Conservation (phyloP, 2,113 vertebrate genomes). For the Melanerpes formicivorus region DNA sequence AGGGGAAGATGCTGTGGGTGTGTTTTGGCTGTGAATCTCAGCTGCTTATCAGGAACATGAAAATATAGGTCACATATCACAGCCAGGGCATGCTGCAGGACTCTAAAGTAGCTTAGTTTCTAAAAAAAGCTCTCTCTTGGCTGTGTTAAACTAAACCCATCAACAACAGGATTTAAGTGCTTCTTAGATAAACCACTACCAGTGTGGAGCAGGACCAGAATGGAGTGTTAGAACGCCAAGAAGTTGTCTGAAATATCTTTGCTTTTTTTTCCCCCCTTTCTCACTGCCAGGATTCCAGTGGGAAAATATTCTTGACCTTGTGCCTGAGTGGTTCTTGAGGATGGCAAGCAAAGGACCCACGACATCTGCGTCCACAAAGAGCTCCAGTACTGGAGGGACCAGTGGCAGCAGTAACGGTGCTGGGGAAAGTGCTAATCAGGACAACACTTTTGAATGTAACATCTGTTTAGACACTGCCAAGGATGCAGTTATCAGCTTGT, state of each 20-base stretch:
- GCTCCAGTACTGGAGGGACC: constrained; percentile 79
- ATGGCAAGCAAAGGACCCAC: constrained; percentile 90
- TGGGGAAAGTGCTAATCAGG: constrained; percentile 84
- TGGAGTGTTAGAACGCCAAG: neutral
- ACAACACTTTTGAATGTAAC: constrained; percentile 98
- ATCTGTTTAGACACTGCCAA: constrained; percentile 98
- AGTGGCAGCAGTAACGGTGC: constrained; percentile 80
- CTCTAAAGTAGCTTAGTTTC: constrained; percentile 49
- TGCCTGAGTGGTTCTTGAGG: constrained; percentile 7
- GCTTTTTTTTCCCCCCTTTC: neutral
- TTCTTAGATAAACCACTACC: neutral
- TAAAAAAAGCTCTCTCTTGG: constrained; percentile 26
- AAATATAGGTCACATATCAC: neutral
- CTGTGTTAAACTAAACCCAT: neutral
- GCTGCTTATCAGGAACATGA: neutral
- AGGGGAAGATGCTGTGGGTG: neutral
- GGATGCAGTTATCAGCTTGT: constrained; percentile 97
- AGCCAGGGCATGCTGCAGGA: neutral
- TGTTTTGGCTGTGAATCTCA: neutral
- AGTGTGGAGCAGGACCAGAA: neutral
- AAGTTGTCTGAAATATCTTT: neutral
- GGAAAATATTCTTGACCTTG: neutral
- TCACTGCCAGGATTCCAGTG: constrained; percentile 44
- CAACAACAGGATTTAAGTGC: constrained; percentile 12
- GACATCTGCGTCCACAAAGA: constrained; percentile 79